A percentile compares a stretch with the other conserved stretches of the same genome.
phyloP scores from a whole-genome alignment of 2,888 invertebrate genomes.

The Drosophila putrida region DNA sequence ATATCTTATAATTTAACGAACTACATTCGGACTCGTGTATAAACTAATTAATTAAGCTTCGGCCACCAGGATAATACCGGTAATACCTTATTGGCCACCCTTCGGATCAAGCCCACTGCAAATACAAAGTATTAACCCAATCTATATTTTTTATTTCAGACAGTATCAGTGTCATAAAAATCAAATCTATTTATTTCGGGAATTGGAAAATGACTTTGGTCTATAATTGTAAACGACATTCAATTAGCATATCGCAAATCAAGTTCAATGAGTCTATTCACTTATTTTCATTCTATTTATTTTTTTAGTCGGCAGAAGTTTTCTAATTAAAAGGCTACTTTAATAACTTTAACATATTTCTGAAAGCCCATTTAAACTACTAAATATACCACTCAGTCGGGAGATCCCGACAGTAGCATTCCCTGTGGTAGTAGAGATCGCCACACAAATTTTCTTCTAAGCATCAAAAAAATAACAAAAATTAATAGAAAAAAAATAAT shows the following conservation, averaged over 20 bases:
- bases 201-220: background rate
- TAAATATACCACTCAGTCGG: too few relatives aligned
- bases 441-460: too few relatives aligned
- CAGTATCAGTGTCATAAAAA: background rate
- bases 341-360: slow-evolving; percentile 43
- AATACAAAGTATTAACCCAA: background rate
- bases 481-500: too few relatives aligned
- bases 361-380: slow-evolving; percentile 1
- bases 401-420: too few relatives aligned
- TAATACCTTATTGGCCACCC: slow-evolving; percentile 4
- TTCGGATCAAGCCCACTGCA: background rate
- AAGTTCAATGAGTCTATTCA: slow-evolving; percentile 12
- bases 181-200: background rate
- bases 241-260: slow-evolving; percentile 23
- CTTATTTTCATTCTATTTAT: slow-evolving; percentile 4
- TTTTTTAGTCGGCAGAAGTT: slow-evolving; percentile 40
- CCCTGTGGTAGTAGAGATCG: too few relatives aligned
- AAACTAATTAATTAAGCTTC: slow-evolving; percentile 49
- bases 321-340: slow-evolving; percentile 57
- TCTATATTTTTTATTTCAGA: background rate
- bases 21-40: background rate
- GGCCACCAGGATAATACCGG: slow-evolving; percentile 1
- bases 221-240: slow-evolving; percentile 16
- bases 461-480: too few relatives aligned
- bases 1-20: too few relatives aligned